phyloP scores from a whole-genome alignment of 2,113 vertebrate genomes.

The Morphnarchus princeps region DNA sequence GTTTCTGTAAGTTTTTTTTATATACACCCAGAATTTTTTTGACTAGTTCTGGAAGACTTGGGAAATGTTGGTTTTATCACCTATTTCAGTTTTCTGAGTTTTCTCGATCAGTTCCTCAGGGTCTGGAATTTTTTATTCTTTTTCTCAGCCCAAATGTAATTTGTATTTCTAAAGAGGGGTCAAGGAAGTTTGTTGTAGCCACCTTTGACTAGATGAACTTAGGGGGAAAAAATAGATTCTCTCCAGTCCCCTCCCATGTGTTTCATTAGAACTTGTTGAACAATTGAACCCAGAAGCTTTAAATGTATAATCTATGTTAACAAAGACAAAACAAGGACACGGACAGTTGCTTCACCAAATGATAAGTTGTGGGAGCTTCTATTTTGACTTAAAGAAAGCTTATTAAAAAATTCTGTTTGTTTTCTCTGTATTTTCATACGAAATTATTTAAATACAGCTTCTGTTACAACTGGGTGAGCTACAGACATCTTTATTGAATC shows the following conservation, averaged over 20 bases:
- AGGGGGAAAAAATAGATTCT: background rate
- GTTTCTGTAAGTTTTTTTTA: background rate
- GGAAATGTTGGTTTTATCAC: conserved; percentile 13
- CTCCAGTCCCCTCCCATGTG: background rate
- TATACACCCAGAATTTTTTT: background rate
- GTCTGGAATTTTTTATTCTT: background rate
- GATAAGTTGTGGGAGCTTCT: background rate
- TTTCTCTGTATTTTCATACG: background rate
- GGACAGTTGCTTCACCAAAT: background rate
- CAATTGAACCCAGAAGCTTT: background rate
- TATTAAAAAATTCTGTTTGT: background rate
- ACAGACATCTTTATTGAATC: background rate
- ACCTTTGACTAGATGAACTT: background rate
- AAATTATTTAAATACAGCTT: background rate
- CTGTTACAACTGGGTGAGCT: background rate
- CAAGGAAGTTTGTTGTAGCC: background rate
- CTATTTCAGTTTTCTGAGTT: conserved; percentile 6
- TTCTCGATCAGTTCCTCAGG: conserved; percentile 20
- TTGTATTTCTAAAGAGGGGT: background rate
- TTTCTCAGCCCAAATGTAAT: background rate
- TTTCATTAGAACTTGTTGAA: background rate
- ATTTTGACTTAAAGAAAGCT: background rate
- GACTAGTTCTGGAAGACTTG: background rate
- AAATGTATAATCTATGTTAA: background rate
- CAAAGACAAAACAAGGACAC: background rate